Evolutionary conservation across 1,140 invertebrate species (phyloP).

Genomic region (Homarus americanus): DNA sequence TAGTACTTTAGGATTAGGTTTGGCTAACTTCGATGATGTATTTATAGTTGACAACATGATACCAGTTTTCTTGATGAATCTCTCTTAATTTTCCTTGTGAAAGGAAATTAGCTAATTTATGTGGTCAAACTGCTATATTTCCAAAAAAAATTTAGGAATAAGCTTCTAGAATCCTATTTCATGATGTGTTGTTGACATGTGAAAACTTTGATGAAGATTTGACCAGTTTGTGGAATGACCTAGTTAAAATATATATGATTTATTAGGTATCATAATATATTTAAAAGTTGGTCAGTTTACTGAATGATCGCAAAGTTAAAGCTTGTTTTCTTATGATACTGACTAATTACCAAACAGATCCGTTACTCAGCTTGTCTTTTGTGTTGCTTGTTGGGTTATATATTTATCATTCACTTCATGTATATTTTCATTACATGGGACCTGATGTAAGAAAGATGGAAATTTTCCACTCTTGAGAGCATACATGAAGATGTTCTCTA

Average conservation of each 20-base stretch:
- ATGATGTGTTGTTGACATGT: not conserved
- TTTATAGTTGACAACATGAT: not conserved
- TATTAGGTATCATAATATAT: not conserved
- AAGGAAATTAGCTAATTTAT: no score
- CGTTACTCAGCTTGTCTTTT: not conserved
- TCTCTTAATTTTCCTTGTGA: not conserved
- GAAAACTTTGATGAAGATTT: not conserved
- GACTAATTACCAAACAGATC: not conserved
- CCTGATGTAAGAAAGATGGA: not conserved
- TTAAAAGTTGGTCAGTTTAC: not conserved
- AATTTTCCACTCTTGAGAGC: conserved; percentile 35
- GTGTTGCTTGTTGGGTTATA: not conserved
- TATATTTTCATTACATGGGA: conserved; percentile 18
- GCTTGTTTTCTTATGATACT: not conserved
- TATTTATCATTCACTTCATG: not conserved
- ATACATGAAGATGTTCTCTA: conserved; percentile 53
- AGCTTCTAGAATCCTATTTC: not conserved
- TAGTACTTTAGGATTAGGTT: no score
- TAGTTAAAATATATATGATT: not conserved
- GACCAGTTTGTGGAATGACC: not conserved
- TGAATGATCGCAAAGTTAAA: not conserved
- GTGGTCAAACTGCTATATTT: no score
- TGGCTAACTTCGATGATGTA: not conserved
- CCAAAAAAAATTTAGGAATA: no score
- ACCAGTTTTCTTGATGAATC: not conserved